Conservation (phyloP, 2,797 vertebrate species). For the Zenarchopterus dispar region DNA sequence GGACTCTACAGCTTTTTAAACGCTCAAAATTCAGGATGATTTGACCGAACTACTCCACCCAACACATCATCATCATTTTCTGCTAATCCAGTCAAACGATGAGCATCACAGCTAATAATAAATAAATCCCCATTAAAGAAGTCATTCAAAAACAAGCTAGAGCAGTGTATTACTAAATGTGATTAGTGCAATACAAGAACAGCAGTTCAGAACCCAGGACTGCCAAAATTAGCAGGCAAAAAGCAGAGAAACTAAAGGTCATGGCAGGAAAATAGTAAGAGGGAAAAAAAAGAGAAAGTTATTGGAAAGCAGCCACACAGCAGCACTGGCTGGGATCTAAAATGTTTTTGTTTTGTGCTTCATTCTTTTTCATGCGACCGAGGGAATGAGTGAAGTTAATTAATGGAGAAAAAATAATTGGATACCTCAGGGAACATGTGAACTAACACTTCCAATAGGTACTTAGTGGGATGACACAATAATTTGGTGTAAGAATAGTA, state of each 20-base stretch:
- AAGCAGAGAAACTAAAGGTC: background rate
- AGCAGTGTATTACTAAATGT: too few species aligned
- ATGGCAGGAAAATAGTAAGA: background rate
- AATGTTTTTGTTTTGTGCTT: background rate
- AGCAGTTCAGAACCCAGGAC: background rate
- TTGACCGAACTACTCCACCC: too few species aligned
- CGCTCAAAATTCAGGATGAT: too few species aligned
- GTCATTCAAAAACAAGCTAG: background rate
- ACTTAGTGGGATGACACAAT: too few species aligned
- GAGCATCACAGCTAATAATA: background rate
- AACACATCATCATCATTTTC: too few species aligned
- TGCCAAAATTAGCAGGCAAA: background rate
- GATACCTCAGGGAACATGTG: too few species aligned
- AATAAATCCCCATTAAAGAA: background rate
- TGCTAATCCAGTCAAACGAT: background rate
- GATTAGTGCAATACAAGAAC: background rate
- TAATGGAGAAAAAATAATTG: background rate
- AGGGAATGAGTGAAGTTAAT: background rate
- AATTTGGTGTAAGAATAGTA: too few species aligned
- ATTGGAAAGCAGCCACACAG: background rate
- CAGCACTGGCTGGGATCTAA: background rate
- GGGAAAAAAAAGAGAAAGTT: background rate
- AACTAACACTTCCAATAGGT: too few species aligned
- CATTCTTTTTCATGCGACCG: background rate
- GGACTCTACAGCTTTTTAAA: too few species aligned